Percentiles rank a stretch among this genome's conserved stretches.
Conservation (phyloP, 2,113 vertebrate genomes). For the Hystrix cristata region DNA sequence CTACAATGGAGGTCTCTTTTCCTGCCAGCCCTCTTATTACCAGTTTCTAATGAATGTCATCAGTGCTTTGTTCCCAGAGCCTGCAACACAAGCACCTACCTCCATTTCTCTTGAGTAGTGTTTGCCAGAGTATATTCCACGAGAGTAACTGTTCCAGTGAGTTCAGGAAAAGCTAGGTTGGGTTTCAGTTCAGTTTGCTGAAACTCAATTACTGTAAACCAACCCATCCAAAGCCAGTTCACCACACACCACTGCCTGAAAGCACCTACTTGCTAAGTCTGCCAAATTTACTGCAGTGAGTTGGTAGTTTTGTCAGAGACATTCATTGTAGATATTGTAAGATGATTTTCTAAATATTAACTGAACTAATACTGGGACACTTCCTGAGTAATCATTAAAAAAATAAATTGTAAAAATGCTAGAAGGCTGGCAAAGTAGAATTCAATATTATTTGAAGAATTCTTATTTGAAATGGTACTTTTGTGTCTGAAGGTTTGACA, state of each 20-base stretch:
- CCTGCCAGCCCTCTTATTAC: background rate
- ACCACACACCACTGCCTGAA: background rate
- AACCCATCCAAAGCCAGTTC: background rate
- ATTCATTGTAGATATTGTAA: background rate
- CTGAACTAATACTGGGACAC: background rate
- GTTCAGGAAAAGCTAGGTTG: background rate
- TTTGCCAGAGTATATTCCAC: background rate
- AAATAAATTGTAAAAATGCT: background rate
- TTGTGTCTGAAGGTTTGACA: background rate
- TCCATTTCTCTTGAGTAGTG: background rate
- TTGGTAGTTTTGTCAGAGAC: background rate
- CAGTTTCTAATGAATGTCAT: background rate
- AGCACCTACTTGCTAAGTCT: background rate
- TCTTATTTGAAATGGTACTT: constrained; percentile 1
- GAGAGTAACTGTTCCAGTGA: background rate
- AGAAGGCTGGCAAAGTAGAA: background rate
- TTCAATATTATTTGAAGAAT: constrained; percentile 12
- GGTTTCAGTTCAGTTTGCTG: background rate
- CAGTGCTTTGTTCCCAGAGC: background rate
- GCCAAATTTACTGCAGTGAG: background rate
- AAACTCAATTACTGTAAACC: background rate
- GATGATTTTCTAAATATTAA: background rate
- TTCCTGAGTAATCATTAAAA: background rate
- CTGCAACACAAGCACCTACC: background rate
- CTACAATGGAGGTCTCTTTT: background rate